These are phyloP conservation scores for Lasioglossum pauxillum DNA, from an alignment of 2,888 invertebrate genomes.

Conservation along the genomic window DNA sequence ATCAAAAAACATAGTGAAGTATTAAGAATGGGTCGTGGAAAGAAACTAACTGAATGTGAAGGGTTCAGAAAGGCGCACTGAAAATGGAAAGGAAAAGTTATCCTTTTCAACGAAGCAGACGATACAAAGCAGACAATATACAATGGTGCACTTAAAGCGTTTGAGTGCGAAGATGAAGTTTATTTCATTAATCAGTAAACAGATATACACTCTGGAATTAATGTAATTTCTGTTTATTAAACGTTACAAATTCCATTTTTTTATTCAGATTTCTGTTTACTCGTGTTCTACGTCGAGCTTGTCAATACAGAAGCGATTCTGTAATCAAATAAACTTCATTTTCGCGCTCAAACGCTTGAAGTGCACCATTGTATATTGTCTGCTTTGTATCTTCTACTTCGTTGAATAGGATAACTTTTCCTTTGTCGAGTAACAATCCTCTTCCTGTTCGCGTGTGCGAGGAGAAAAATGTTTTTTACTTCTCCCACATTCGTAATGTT, in stretches of 20 bases:
- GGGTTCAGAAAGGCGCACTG: too few species aligned
- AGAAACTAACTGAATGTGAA: too few species aligned
- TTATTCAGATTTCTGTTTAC: background rate
- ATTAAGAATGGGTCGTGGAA: too few species aligned
- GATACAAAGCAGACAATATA: background rate
- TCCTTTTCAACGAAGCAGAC: background rate
- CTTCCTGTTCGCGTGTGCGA: background rate
- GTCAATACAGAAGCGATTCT: background rate
- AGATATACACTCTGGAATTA: background rate
- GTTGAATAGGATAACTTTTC: background rate
- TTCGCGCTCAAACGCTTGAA: background rate
- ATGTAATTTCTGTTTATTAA: too few species aligned
- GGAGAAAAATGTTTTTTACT: background rate
- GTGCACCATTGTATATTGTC: background rate
- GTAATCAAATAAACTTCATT: background rate
- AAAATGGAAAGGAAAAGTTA: background rate
- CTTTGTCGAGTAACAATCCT: background rate
- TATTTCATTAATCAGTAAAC: background rate
- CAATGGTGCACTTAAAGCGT: background rate
- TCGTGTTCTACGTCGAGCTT: too few species aligned
- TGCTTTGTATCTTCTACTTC: background rate
- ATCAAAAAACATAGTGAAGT: too few species aligned
- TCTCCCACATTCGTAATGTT: background rate
- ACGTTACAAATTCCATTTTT: too few species aligned
- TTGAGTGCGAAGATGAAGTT: background rate